A percentile compares a stretch with the other conserved stretches of the same genome.
Conservation (phyloP, 1,140 invertebrate species). For the Agrilus planipennis region DNA sequence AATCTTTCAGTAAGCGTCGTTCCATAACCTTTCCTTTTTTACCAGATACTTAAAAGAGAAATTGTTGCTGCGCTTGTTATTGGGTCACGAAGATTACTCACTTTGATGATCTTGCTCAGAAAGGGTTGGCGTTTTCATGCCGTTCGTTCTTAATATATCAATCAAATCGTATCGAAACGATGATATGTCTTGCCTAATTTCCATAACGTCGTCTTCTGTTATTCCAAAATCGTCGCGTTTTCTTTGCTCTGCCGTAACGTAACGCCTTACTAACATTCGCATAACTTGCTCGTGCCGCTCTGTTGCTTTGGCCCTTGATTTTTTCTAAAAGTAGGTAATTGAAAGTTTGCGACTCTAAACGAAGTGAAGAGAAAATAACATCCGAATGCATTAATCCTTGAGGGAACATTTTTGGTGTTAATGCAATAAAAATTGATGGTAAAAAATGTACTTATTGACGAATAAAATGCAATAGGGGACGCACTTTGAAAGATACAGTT, state of each 20-base stretch:
- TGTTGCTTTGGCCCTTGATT: slow-evolving; percentile 54
- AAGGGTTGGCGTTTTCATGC: slow-evolving; percentile 63
- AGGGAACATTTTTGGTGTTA: too few relatives aligned
- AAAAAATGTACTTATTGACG: not conserved
- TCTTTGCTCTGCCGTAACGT: slow-evolving; percentile 71
- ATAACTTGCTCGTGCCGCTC: slow-evolving; percentile 63
- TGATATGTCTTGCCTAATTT: slow-evolving; percentile 89
- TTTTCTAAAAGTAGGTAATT: slow-evolving; percentile 45
- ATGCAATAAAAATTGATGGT: too few relatives aligned
- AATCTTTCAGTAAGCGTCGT: slow-evolving; percentile 73
- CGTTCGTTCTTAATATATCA: slow-evolving; percentile 73
- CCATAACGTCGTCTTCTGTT: slow-evolving; percentile 92
- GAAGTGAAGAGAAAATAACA: too few relatives aligned
- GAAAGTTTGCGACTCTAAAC: too few relatives aligned
- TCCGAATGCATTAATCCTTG: too few relatives aligned
- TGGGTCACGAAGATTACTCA: slow-evolving; percentile 24
- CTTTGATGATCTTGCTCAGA: slow-evolving; percentile 48
- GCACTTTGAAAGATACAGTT: slow-evolving; percentile 1
- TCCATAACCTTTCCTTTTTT: slow-evolving; percentile 79
- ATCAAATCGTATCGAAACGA: slow-evolving; percentile 75
- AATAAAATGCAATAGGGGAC: not conserved
- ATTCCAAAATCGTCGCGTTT: slow-evolving; percentile 74
- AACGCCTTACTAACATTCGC: slow-evolving; percentile 64
- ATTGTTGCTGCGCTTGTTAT: not conserved
- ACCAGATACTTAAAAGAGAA: slow-evolving; percentile 47